Evolutionary conservation across 1,140 invertebrate genomes (phyloP), one percentile per base, ranked within the genome.

Genomic region (Helicoverpa zea): DNA sequence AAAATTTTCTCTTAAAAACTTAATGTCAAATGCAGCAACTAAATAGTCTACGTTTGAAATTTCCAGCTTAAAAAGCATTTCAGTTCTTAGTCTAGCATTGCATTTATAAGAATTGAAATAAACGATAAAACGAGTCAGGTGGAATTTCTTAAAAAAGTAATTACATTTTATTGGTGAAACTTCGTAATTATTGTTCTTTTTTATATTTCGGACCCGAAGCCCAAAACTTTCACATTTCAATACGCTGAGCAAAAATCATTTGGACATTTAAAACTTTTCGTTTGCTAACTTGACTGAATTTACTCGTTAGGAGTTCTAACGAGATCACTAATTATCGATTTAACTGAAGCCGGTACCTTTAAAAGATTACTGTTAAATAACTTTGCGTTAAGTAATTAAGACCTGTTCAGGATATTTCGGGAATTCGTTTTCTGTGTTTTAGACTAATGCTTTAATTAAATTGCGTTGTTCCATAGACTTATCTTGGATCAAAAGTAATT

Each of bases 301-400:
- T 52, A 86, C 86, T 79, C 80, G 51, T 75, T 74, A 47, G 59
- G 47, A 74, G 56, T 66, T 59, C 81, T 87, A 89, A 89, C 84
- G 85, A 87, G 85, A 88, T 85, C 84, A 88, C 83, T 85, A 84
- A 85, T 85, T 86, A 86, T 87, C 84, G 88, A 89, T 87, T 84
- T 83, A 56, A 68, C 81, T 76, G 78, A 81, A 81, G 70, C 54
- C 58, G 66, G 77, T 73, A 80, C 83, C 81, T 80, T 86, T 82
- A 80, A 84, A 84, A 85, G 83, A 84, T 84, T 81, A 83, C 77
- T 79, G 75, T 82, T 76, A 77, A 86, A 84, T 83, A 85, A 84
- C 74, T 84, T 70, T 73, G 75, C 81, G 81, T 49, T 86, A 86
- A 86, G 87, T 89, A 89, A 88, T 89, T 87, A 88, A 88, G 87